Base-by-base conservation (phyloP, 2,113 vertebrate genomes). In the Sporophila hypoxantha region DNA sequence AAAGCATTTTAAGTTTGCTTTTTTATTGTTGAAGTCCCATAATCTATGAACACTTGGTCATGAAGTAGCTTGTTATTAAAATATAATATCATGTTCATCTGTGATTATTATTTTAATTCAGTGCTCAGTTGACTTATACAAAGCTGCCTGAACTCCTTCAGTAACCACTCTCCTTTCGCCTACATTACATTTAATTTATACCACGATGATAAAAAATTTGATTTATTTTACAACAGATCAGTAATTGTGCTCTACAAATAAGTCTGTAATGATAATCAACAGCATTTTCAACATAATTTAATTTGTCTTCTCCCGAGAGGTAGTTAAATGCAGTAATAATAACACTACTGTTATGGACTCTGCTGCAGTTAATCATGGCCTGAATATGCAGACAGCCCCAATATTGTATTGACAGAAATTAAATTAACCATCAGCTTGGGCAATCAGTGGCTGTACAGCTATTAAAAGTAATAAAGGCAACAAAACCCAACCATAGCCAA, bases 361-460 rank as follows among this genome's bases (percentile, higher is more conserved):
- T 85, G 88, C 95, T 93, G 97, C 95, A 97, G 97, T 98, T 98
- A 98, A 98, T 98, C 97, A 98, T 93, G 94, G 97, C 87, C 97
- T 97, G 97, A 97, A 97, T 97, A 97, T 97, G 98, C 96, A 98
- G 97, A 98, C 98, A 97, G 97, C 94, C 97, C 97, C 97, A 97
- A 98, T 98, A 98, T 97, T 98, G 97, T 98, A 98, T 98, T 97
- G 97, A 98, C 98, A 98, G 97, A 98, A 98, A 98, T 98, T 98
- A 98, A 98, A 98, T 98, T 97, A 98, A 97, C 97, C 97, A 97
- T 98, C 97, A 97, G 97, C 97, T 96, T 93, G 97, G 96, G 97
- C 97, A 97, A 97, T 97, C 97, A 97, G 96, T 97, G 97, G 96
- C 96, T 96, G 96, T 97, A 97, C 95, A 96, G 97, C 97, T 97